Percentiles rank a stretch among this genome's conserved stretches.
These are phyloP conservation scores for Tetragonula clypearis DNA, from an alignment of 1,140 invertebrate species.

Conservation along the genomic window DNA sequence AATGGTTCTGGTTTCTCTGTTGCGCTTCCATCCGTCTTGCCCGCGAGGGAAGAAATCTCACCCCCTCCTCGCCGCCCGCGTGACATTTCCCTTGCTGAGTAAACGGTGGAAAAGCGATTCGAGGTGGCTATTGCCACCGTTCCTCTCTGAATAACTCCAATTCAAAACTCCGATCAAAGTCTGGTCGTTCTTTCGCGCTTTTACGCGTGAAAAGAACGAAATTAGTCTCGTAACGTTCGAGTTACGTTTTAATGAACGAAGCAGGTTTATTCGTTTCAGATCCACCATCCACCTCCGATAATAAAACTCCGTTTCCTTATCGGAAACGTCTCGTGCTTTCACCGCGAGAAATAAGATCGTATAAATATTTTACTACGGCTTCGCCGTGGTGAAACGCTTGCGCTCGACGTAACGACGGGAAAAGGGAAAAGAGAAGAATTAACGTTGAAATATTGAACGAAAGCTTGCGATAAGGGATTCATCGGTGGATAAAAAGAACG, in stretches of 20 bases:
- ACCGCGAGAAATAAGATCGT: background rate
- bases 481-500: background rate
- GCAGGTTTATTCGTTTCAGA: background rate
- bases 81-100: background rate
- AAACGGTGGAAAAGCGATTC: background rate
- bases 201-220: background rate
- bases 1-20: slow-evolving; percentile 36
- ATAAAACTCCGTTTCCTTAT: background rate
- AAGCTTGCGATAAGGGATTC: background rate
- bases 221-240: background rate
- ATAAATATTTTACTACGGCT: background rate
- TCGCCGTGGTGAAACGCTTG: background rate
- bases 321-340: background rate
- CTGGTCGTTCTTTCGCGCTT: background rate
- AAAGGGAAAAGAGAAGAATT: background rate
- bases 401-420: background rate
- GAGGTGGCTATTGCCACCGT: background rate
- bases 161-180: background rate
- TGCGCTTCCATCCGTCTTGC: slow-evolving; percentile 7
- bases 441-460: no score
- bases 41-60: slow-evolving; percentile 34
- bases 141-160: background rate
- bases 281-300: background rate
- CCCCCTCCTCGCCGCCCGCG: no score
- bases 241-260: background rate